Base-by-base conservation (phyloP, 2,797 vertebrate genomes). In the Cirrhinus mrigala region DNA sequence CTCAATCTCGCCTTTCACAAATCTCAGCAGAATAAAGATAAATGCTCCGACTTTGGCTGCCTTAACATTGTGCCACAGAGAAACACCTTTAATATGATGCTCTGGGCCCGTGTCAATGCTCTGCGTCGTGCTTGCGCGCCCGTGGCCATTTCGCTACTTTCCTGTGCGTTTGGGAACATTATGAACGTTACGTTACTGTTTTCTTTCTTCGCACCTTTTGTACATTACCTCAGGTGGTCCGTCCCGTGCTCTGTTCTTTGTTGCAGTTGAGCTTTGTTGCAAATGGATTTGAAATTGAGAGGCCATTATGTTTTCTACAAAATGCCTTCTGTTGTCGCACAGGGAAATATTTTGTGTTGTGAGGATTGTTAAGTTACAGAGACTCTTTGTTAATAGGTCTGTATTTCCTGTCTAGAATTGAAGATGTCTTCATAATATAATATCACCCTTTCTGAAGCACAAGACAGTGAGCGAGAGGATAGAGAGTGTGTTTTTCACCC, bases 401-500 rank as follows among this genome's bases (percentile, higher is more conserved):
- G 82, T 86, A 77, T 88, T 90, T 82, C 76, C 77, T 87, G 85
- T 86, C 79, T 80, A 22, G 46, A 88, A 82, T 78, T 73, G 52
- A 86, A 92, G 88, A 94, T 91, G 92, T 86, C 89, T 91, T 90
- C 64, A 87, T 90, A 89, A 85, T 80, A 93, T 91, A 94, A 93
- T 91, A 93, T 92, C 91, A 92, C 86, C 87, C 85, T 79, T 90
- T 91, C 92, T 80, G 90, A 90, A 82, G 71, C 91, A 87, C 90
- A 79, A 89, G 85, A 75, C 74, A 50, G 75, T 52, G 82, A 74
- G 71, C 82, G 82, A 87, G 88, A 73, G 82, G 92, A 91, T 94
- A 94, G 92, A 90, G 90, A 92, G 93, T 90, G 91, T 92, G 92
- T 94, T 96, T 95, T 96, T 95, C 93, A 95, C 92, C 94, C 94